A percentile compares a stretch with the other conserved stretches of the same genome.
These are phyloP conservation scores for Aurelia sp. DNA, from an alignment of 30 jellyfish, hydroid and myxozoan species.

Conservation along the genomic window DNA sequence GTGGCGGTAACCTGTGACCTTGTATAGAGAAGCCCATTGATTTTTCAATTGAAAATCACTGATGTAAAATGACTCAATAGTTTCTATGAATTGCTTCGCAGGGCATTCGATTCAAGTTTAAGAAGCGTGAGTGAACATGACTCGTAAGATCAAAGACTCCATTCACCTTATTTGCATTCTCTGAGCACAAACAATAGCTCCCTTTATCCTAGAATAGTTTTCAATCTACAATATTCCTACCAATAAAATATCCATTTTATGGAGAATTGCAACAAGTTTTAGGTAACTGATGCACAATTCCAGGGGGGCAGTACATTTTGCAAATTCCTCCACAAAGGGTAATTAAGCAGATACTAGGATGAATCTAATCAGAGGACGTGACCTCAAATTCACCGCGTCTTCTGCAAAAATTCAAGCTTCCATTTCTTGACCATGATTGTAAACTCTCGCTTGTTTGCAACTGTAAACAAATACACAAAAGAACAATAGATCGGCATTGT, in stretches of 20 bases:
- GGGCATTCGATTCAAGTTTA: constrained; percentile 28
- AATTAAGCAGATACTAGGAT: not conserved
- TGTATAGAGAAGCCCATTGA: constrained; percentile 64
- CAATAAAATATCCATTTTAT: constrained; percentile 1
- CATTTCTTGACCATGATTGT: not conserved
- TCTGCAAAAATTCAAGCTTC: not conserved
- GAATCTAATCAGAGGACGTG: constrained; percentile 6
- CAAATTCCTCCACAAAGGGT: not conserved
- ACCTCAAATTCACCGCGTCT: constrained; percentile 68
- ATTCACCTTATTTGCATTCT: constrained; percentile 36
- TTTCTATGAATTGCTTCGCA: constrained; percentile 44
- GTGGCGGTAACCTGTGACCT: constrained; percentile 81
- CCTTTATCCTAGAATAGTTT: constrained; percentile 27
- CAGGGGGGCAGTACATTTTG: constrained; percentile 22
- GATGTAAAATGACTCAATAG: constrained; percentile 82
- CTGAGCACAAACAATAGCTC: constrained; percentile 49
- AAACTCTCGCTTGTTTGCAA: constrained; percentile 22
- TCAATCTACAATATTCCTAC: constrained; percentile 16
- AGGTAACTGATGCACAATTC: constrained; percentile 39
- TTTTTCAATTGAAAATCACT: constrained; percentile 37
- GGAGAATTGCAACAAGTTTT: constrained; percentile 9
- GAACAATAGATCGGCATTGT: not conserved
- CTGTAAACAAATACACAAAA: constrained; percentile 18
- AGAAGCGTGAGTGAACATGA: constrained; percentile 57
- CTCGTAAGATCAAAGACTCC: constrained; percentile 51